These are phyloP conservation scores for Drosophila pseudoananassae DNA, from an alignment of 1,140 invertebrate species.

Conservation along the genomic window DNA sequence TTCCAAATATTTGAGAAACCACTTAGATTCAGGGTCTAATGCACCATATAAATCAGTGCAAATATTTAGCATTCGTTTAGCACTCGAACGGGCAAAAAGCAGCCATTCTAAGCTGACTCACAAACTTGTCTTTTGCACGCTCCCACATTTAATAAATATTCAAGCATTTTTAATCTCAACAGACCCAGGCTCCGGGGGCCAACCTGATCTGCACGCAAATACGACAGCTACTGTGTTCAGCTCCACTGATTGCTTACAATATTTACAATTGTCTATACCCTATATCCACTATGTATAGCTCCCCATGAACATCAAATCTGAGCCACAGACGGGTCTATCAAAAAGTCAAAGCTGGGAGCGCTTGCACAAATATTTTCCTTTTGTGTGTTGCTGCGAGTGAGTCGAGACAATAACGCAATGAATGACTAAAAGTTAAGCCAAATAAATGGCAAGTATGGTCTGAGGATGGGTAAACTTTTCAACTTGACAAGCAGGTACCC, in stretches of 20 bases:
- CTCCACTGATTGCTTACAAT: conserved; percentile 41
- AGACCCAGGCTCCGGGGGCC: conserved; percentile 8
- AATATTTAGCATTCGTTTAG: conserved; percentile 80
- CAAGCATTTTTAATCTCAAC: conserved; percentile 72
- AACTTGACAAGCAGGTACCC: not conserved
- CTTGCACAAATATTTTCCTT: conserved; percentile 61
- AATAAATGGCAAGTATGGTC: conserved; percentile 15
- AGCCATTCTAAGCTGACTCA: conserved; percentile 64
- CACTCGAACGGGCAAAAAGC: conserved; percentile 31
- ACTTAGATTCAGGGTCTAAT: conserved; percentile 69
- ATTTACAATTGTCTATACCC: conserved; percentile 54
- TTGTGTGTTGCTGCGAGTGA: conserved; percentile 23
- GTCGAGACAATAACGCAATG: conserved; percentile 24
- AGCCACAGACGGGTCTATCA: conserved; percentile 6
- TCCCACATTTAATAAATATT: conserved; percentile 83
- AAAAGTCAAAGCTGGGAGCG: conserved; percentile 52
- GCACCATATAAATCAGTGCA: conserved; percentile 76
- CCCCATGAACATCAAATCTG: conserved; percentile 14
- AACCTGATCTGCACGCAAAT: conserved; percentile 34
- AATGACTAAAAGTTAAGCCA: conserved; percentile 6
- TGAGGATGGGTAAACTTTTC: not conserved
- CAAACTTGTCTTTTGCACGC: conserved; percentile 75
- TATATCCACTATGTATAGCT: conserved; percentile 41
- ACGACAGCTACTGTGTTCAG: conserved; percentile 70
- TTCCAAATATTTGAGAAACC: conserved; percentile 71